These are phyloP conservation scores for Empis livida DNA, from an alignment of 2,888 invertebrate species.

Conservation along the genomic window DNA sequence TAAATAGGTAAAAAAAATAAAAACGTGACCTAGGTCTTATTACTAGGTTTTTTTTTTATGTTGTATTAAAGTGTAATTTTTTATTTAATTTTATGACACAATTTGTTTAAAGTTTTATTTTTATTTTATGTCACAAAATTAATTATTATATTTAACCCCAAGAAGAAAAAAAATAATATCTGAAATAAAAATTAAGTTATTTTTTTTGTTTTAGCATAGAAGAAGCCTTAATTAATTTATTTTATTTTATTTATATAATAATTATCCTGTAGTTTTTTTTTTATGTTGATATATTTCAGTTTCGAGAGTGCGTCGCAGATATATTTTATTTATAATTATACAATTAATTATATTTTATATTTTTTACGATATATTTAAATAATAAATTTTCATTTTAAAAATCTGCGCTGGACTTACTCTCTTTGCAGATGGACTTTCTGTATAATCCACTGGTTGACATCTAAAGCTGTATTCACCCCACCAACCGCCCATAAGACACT, in stretches of 20 bases:
- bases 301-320: no score
- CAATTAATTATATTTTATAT: no score
- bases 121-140: conserved; percentile 6
- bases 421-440: conserved; percentile 61
- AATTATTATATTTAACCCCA: conserved; percentile 2
- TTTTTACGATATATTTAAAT: no score
- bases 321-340: no score
- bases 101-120: conserved; percentile 1
- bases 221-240: no score
- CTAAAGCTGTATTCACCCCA: conserved; percentile 76
- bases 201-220: no score
- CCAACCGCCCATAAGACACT: conserved; percentile 86
- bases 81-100: neutral
- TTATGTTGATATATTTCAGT: no score
- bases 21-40: neutral
- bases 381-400: no score
- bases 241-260: no score
- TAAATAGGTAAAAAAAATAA: no score
- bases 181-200: neutral
- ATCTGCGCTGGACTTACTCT: conserved; percentile 55
- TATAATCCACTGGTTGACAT: conserved; percentile 86
- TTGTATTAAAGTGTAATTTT: neutral
- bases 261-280: no score
- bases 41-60: neutral
- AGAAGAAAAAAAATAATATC: neutral